Percentiles rank a stretch among this genome's conserved stretches.
phyloP scores from a whole-genome alignment of 2,888 invertebrate species.

The Quadriops clusia region DNA sequence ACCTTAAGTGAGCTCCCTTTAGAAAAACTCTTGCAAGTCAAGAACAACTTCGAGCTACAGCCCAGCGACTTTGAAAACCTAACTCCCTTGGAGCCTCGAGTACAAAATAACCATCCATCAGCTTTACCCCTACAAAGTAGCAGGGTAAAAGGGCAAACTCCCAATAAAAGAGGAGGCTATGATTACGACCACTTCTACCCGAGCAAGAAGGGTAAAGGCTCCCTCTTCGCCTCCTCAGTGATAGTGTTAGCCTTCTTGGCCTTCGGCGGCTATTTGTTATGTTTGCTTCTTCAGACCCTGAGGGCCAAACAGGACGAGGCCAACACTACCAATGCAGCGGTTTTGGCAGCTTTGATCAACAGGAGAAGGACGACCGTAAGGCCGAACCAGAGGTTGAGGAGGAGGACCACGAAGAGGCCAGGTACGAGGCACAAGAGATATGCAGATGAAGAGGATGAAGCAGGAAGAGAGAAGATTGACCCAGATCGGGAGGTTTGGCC shows the following conservation, averaged over 20 bases:
- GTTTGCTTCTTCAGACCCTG: slow-evolving; percentile 64
- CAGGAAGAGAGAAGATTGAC: background rate
- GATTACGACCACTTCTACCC: slow-evolving; percentile 34
- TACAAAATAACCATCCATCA: slow-evolving; percentile 17
- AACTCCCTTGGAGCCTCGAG: background rate
- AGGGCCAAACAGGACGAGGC: slow-evolving; percentile 44
- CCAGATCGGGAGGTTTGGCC: slow-evolving; percentile 21
- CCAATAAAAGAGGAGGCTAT: slow-evolving; percentile 23
- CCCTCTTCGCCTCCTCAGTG: slow-evolving; percentile 65
- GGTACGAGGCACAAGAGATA: slow-evolving; percentile 10
- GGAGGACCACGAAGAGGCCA: slow-evolving; percentile 16
- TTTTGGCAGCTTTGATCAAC: slow-evolving; percentile 16
- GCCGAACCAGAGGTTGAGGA: slow-evolving; percentile 17
- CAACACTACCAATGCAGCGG: slow-evolving; percentile 18
- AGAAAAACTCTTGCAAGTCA: slow-evolving; percentile 53
- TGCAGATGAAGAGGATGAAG: slow-evolving; percentile 10
- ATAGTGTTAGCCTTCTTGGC: slow-evolving; percentile 72
- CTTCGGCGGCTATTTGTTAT: slow-evolving; percentile 72
- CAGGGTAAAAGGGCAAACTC: slow-evolving; percentile 23
- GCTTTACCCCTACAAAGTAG: slow-evolving; percentile 25
- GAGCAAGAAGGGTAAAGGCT: slow-evolving; percentile 43
- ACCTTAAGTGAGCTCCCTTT: slow-evolving; percentile 57
- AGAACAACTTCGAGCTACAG: slow-evolving; percentile 26
- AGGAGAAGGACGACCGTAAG: slow-evolving; percentile 15
- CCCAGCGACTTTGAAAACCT: background rate